Evolutionary conservation across 2,888 invertebrate genomes (phyloP), one percentile per base, ranked within the genome.

Genomic region (Patella ulyssiponensis): DNA sequence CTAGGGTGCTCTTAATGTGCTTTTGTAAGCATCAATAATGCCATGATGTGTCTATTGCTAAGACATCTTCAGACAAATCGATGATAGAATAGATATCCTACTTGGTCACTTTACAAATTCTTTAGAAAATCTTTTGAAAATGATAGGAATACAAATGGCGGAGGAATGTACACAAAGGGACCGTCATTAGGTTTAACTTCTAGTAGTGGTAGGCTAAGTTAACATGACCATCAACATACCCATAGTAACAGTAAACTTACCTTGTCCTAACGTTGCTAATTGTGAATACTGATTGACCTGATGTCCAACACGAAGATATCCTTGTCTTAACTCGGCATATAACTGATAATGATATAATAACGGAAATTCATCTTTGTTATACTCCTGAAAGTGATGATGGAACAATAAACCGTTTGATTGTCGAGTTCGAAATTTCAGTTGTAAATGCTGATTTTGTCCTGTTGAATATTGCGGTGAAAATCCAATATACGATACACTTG

Each of bases 321-420:
- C 88, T 76, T 83, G 81, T 17, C 81, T 80, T 75, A 88, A 76
- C 80, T 87, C 86, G 3, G 78, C 85, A 80, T 85, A 87, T 76
- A 88, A 76, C 74, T 85, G 76, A 77, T 88, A 88, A 76, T 82
- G 83, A 33, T 83, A 75, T 54, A 85, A 75, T 14, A 79, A 70
- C 27, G 83, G 80, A 56, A 85, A 78, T 69, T 82, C 80, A 52
- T 74, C 76, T 52, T 78, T 71, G 71, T 83, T 82, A 69, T 80
- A 77, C 71, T 81, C 80, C 73, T 81, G 81, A 53, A 88, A 78
- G 73, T 83, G 79, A 77, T 88, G 88, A 77, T 87, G 86, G 76
- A 88, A 85, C 27, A 88, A 75, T 71, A 86, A 78, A 76, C 87
- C 87, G 79, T 86, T 83, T 3, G 86, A 82, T 71, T 83, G 83